Conservation (phyloP, 1,140 invertebrate genomes). For the Elymnias hypermnestra region DNA sequence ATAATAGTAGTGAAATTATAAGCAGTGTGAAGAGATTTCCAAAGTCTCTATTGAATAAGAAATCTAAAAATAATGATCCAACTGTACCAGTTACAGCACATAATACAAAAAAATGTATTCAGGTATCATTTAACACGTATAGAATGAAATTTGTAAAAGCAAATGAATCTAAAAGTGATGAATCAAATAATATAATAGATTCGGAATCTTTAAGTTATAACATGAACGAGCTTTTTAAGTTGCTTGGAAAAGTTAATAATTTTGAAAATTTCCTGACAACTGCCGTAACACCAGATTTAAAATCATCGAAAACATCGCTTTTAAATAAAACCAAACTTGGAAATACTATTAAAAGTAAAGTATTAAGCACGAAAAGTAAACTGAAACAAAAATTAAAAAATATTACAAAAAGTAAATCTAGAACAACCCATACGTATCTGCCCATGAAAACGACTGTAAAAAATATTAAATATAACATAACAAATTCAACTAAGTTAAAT, state of each 20-base stretch:
- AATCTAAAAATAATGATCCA: constrained; percentile 13
- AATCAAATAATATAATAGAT: not conserved
- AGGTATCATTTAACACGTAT: not conserved
- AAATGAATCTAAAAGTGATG: not conserved
- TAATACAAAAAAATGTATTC: constrained; percentile 1
- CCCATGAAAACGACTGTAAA: not conserved
- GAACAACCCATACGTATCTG: not conserved
- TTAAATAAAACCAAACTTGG: not conserved
- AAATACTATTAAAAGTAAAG: too few species aligned
- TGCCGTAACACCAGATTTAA: not conserved
- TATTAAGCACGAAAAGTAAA: not conserved
- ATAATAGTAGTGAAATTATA: too few species aligned
- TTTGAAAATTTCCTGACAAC: not conserved
- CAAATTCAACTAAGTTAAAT: not conserved
- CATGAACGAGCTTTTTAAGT: constrained; percentile 29
- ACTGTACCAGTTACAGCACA: constrained; percentile 1
- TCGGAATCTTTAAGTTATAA: constrained; percentile 21
- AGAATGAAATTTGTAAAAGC: constrained; percentile 3
- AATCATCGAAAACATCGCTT: not conserved
- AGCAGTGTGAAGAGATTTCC: too few species aligned
- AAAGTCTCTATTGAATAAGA: constrained; percentile 24
- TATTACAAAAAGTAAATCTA: not conserved
- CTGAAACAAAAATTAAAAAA: not conserved
- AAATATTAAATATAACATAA: not conserved
- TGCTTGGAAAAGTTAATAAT: constrained; percentile 16